Evolutionary conservation across 1,140 invertebrate species (phyloP), one percentile per base, ranked within the genome.

Genomic region (Macrobrachium rosenbergii): DNA sequence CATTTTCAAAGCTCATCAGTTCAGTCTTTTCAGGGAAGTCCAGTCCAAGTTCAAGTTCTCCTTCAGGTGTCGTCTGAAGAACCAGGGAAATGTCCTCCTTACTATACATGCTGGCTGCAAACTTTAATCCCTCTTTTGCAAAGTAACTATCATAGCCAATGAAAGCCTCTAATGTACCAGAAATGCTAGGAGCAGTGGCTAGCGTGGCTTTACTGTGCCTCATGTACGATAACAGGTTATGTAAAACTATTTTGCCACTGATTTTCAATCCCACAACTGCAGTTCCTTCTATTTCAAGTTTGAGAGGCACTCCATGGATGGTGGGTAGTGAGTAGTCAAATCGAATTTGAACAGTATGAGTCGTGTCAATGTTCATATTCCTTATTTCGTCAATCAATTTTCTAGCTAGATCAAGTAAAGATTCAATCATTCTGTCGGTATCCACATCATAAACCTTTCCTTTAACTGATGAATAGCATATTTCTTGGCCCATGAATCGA

Each of bases 401-500:
- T 7, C 19, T 19, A 11, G 77, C 8, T 23, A 78, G 52, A 19
- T 62, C 37, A 8, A 77, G 11, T 16, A 78, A 58, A 17, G 17
- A 19, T 21, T 85, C 62, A 52, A 69, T 62, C 17, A 79, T 58
- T 45, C 21, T 19, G 7, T 77, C 37, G 14, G 14, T 52, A 43
- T 76, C 59, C 17, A 78, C 64, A 28, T 78, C 62, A 43, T 64
- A 63, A 43, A 69, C 43, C 5, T 69, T 21, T 60, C 63, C 63
- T 19, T 28, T 17, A n/a, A 85, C 17, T 7, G 83, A 85, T 6
- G 75, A 62, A 79, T 67, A 85, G 59, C 2, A 58, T 3, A 85
- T 79, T 60, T 85, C 83, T 60, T 85, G 83, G 21, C 83, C 83
- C 83, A 85, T 28, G 23, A 69, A 77, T 43, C 83, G 83, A 72